A percentile compares a stretch with the other conserved stretches of the same genome.
phyloP scores from a whole-genome alignment of 2,888 invertebrate genomes.

The Gymnosoma rotundatum region DNA sequence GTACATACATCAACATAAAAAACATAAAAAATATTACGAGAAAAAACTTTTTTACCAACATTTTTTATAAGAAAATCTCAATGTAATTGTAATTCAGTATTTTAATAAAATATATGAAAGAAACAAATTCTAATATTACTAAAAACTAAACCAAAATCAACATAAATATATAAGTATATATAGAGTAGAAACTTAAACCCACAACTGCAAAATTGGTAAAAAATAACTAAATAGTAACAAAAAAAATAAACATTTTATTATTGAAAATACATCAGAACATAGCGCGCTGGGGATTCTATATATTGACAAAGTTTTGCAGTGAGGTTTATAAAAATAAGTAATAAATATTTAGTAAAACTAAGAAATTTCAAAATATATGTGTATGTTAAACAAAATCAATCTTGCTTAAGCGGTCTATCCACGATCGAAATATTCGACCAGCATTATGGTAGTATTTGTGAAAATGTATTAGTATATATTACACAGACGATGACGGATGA shows the following conservation, averaged over 20 bases:
- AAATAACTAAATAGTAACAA: neutral
- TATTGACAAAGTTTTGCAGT: too few relatives aligned
- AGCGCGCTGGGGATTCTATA: too few relatives aligned
- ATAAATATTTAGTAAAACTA: too few relatives aligned
- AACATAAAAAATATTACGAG: slow-evolving; percentile 23
- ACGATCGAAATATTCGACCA: too few relatives aligned
- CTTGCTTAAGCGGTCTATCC: too few relatives aligned
- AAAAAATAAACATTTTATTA: slow-evolving; percentile 14
- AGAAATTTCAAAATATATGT: too few relatives aligned
- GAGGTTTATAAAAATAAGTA: neutral
- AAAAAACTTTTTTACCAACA: slow-evolving; percentile 60
- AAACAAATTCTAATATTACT: slow-evolving; percentile 3
- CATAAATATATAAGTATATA: slow-evolving; percentile 10
- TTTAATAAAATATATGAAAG: slow-evolving; percentile 31
- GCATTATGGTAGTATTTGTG: too few relatives aligned
- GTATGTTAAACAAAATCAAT: too few relatives aligned
- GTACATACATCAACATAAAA: neutral
- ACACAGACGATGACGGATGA: too few relatives aligned
- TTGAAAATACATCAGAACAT: slow-evolving; percentile 6
- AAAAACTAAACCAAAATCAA: slow-evolving; percentile 14
- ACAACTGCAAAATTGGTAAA: slow-evolving; percentile 12
- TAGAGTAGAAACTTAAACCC: slow-evolving; percentile 26
- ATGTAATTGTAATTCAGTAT: slow-evolving; percentile 63
- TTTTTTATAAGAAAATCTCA: slow-evolving; percentile 60
- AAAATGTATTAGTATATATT: too few relatives aligned